These are phyloP conservation scores for Siniperca obscura DNA, from an alignment of 2,797 vertebrate genomes.

Conservation along the genomic window DNA sequence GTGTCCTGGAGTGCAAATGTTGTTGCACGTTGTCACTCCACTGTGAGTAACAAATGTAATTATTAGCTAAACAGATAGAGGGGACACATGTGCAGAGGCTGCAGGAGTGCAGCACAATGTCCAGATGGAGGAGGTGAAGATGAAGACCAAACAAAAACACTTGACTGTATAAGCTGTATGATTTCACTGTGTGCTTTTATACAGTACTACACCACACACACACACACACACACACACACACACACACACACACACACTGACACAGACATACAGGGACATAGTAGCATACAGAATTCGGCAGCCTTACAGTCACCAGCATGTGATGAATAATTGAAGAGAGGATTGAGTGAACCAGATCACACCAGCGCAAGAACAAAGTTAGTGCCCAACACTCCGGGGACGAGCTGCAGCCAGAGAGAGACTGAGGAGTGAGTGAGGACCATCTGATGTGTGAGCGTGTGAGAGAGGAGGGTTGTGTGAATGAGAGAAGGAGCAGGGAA, in stretches of 20 bases:
- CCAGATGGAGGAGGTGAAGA: constrained; percentile 24
- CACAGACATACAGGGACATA: constrained; percentile 7
- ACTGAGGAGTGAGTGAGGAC: not conserved
- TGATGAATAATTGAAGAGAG: constrained; percentile 50
- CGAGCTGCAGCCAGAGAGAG: not conserved
- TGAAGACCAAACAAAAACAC: not conserved
- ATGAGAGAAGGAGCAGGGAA: not conserved
- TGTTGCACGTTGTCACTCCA: not conserved
- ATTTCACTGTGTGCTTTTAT: not conserved
- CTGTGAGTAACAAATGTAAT: constrained; percentile 26
- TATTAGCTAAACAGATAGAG: constrained; percentile 37
- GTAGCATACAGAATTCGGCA: not conserved
- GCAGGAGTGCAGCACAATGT: constrained; percentile 23
- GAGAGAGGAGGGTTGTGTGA: not conserved
- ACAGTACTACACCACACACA: not conserved
- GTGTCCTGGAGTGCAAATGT: not conserved
- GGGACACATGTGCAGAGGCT: constrained; percentile 29
- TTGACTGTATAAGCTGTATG: not conserved
- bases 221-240: not conserved
- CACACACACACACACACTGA: constrained; percentile 2
- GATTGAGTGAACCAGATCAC: constrained; percentile 21
- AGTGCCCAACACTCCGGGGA: not conserved
- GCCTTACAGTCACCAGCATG: constrained; percentile 27
- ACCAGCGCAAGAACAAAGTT: constrained; percentile 6
- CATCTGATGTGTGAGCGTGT: not conserved